A percentile compares a stretch with the other conserved stretches of the same genome.
These are phyloP conservation scores for Epirrhoe alternata DNA, from an alignment of 2,888 invertebrate species.

Conservation along the genomic window DNA sequence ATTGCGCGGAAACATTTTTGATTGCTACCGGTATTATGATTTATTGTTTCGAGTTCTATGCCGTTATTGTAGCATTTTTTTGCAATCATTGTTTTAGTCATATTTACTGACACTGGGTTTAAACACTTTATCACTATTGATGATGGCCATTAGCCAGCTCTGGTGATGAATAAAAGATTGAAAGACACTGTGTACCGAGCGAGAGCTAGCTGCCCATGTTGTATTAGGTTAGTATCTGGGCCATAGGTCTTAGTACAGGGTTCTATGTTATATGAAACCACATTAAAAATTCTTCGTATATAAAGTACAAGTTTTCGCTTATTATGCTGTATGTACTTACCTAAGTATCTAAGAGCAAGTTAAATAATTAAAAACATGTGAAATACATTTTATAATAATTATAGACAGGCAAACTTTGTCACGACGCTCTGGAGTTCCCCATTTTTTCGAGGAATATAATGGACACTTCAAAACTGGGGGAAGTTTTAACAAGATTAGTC, in stretches of 20 bases:
- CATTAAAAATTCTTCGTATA: no score
- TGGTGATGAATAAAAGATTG: no score
- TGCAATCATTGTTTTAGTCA: neutral
- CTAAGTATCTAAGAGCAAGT: neutral
- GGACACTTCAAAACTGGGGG: constrained; percentile 33
- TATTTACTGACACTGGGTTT: neutral
- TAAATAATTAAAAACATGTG: neutral
- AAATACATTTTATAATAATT: constrained; percentile 8
- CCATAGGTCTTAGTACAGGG: no score
- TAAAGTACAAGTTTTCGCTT: no score
- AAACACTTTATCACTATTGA: no score
- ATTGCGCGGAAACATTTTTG: neutral
- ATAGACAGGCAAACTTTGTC: constrained; percentile 23
- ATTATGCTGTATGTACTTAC: no score
- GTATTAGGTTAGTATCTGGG: no score
- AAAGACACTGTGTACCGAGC: no score
- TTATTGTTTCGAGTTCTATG: neutral
- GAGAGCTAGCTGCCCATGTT: no score
- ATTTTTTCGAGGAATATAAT: constrained; percentile 40
- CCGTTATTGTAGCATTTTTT: neutral
- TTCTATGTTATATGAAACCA: no score
- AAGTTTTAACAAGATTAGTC: constrained; percentile 59
- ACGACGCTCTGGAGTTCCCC: constrained; percentile 27
- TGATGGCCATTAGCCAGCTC: no score
- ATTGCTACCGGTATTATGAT: neutral